phyloP scores from a whole-genome alignment of 2,797 vertebrate species.

The Xiphorhynchus erythropygius region DNA sequence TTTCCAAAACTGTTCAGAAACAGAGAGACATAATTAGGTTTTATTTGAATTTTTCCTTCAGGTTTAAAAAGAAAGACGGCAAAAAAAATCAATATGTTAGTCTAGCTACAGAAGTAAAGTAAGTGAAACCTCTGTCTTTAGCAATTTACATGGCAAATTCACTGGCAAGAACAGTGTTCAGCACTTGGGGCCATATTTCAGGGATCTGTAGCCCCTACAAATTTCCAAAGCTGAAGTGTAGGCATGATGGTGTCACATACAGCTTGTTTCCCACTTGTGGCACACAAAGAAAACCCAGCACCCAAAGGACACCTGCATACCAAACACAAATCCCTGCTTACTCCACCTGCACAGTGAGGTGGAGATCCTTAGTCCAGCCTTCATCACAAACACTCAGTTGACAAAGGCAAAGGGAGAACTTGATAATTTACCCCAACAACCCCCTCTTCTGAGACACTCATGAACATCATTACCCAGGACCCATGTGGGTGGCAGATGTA shows the following conservation, averaged over 20 bases:
- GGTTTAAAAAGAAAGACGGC: constrained; percentile 48
- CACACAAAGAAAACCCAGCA: not conserved
- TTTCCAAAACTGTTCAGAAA: constrained; percentile 73
- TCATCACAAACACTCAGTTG: not conserved
- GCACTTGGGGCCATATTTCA: not conserved
- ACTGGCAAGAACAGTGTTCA: not conserved
- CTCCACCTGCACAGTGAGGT: fast-evolving
- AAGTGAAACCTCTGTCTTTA: constrained; percentile 22
- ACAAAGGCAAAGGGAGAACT: not conserved
- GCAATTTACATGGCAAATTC: constrained; percentile 55
- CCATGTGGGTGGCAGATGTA: fast-evolving
- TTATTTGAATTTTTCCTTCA: constrained; percentile 69
- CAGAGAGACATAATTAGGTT: constrained; percentile 65
- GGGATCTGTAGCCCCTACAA: not conserved
- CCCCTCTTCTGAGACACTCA: fast-evolving
- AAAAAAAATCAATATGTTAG: constrained; percentile 62
- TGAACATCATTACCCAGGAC: fast-evolving
- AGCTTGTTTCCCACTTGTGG: not conserved
- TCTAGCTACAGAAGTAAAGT: constrained; percentile 45
- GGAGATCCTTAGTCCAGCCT: not conserved
- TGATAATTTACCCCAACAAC: not conserved
- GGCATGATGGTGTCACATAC: not conserved
- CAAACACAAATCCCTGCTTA: not conserved
- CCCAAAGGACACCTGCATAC: fast-evolving
- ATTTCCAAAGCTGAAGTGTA: constrained; percentile 17